Percentiles rank a stretch among this genome's conserved stretches.
phyloP scores from a whole-genome alignment of 1,140 invertebrate species.

The Plectus sambesii region DNA sequence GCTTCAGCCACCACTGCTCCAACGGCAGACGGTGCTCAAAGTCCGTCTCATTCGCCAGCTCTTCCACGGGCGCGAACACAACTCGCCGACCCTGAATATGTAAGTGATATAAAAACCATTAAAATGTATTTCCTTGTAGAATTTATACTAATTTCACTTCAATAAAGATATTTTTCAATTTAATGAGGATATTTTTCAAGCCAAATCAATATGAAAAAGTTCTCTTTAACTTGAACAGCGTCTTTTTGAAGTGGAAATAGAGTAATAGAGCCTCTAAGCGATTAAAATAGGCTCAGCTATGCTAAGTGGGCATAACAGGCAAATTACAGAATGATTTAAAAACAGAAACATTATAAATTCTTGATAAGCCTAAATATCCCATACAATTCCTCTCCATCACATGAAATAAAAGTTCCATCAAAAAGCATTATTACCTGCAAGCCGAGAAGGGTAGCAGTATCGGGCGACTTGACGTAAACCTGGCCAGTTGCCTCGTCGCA shows the following conservation, averaged over 20 bases:
- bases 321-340: too few species aligned
- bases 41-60: slow-evolving; percentile 72
- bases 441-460: slow-evolving; percentile 47
- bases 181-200: too few species aligned
- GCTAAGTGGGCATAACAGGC: too few species aligned
- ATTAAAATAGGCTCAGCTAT: too few species aligned
- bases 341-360: too few species aligned
- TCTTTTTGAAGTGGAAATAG: too few species aligned
- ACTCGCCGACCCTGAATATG: slow-evolving; percentile 65
- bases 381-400: too few species aligned
- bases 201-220: too few species aligned
- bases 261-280: too few species aligned
- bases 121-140: slow-evolving; percentile 12
- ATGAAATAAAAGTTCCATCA: too few species aligned
- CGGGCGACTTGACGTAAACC: slow-evolving; percentile 31
- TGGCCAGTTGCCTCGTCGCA: slow-evolving; percentile 33
- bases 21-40: slow-evolving; percentile 57
- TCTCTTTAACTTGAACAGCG: too few species aligned
- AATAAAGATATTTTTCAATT: background rate
- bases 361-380: too few species aligned
- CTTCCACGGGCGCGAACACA: slow-evolving; percentile 73
- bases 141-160: slow-evolving; percentile 14
- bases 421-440: slow-evolving; percentile 24
- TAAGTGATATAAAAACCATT: slow-evolving; percentile 1
- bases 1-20: slow-evolving; percentile 90